Evolutionary conservation across 2,113 vertebrate genomes (phyloP).

Genomic region (Xyliphius kryptos): DNA sequence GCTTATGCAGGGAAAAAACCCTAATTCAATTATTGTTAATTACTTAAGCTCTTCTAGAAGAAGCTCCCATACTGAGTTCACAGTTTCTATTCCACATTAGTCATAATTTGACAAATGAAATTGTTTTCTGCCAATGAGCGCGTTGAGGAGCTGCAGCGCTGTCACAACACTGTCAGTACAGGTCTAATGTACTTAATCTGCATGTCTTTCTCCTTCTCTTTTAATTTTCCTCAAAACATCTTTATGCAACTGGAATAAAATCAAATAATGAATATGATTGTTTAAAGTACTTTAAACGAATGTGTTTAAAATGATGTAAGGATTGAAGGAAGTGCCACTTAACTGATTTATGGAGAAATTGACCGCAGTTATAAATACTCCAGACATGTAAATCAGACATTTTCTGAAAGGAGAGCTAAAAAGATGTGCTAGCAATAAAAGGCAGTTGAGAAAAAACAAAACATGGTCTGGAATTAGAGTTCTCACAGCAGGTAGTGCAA

Average conservation of each 20-base stretch:
- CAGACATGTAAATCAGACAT: constrained; percentile 22
- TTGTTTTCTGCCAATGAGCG: constrained; percentile 18
- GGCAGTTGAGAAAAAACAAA: constrained; percentile 5
- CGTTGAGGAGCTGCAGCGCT: constrained; percentile 11
- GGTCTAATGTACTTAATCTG: constrained; percentile 27
- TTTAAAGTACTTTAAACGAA: too few relatives aligned
- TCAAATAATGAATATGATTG: too few relatives aligned
- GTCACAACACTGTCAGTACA: constrained; percentile 26
- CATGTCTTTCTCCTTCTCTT: constrained; percentile 17
- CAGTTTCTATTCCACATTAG: background rate
- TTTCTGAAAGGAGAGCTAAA: constrained; percentile 28
- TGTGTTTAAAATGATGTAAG: constrained; percentile 8
- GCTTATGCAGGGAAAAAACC: background rate
- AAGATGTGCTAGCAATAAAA: constrained; percentile 20
- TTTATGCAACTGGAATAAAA: background rate
- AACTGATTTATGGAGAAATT: constrained; percentile 30
- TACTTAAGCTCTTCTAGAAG: constrained; percentile 7
- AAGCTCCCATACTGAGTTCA: constrained; percentile 2
- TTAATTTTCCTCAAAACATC: constrained; percentile 10
- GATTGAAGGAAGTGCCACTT: constrained; percentile 40
- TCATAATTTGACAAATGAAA: constrained; percentile 25
- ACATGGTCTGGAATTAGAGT: constrained; percentile 15
- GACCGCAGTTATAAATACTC: constrained; percentile 39
- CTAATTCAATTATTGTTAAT: constrained; percentile 13
- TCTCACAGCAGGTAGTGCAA: constrained; percentile 19